These are phyloP conservation scores for Halcyon malimbica DNA, from an alignment of 2,113 vertebrate species.

Conservation along the genomic window DNA sequence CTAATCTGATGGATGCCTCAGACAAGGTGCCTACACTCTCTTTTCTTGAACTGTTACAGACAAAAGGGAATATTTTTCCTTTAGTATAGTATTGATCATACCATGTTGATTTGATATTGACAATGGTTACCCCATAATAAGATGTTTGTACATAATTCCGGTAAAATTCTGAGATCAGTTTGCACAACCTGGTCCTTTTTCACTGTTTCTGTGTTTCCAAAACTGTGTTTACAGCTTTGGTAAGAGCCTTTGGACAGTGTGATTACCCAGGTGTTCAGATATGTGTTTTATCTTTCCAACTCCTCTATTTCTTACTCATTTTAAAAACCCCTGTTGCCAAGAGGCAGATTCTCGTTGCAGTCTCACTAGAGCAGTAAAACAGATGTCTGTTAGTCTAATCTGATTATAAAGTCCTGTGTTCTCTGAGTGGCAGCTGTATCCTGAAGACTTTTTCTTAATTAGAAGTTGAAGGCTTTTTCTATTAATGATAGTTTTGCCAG, in stretches of 20 bases:
- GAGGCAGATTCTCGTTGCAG: constrained; percentile 37
- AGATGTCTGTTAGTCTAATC: constrained; percentile 61
- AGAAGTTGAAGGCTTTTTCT: constrained; percentile 52
- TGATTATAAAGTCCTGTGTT: constrained; percentile 62
- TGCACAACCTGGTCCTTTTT: neutral
- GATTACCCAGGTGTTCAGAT: neutral
- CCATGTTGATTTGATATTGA: neutral
- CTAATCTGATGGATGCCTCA: neutral
- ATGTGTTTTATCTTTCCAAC: constrained; percentile 38
- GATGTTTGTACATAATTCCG: neutral
- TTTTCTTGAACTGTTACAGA: neutral
- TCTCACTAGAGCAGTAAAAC: constrained; percentile 3
- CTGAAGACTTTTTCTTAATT: constrained; percentile 69
- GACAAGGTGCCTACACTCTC: neutral
- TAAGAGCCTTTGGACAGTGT: neutral
- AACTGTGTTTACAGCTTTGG: neutral
- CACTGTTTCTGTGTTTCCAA: neutral
- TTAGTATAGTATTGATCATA: neutral
- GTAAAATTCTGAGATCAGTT: neutral
- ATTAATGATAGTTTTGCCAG: neutral
- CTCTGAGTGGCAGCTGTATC: constrained; percentile 67
- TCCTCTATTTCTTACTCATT: constrained; percentile 35
- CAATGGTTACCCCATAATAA: neutral
- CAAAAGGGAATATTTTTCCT: neutral
- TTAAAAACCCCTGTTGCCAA: constrained; percentile 44